A percentile compares a stretch with the other conserved stretches of the same genome.
Conservation (phyloP, 2,113 vertebrate species). For the Syrrhaptes paradoxus region DNA sequence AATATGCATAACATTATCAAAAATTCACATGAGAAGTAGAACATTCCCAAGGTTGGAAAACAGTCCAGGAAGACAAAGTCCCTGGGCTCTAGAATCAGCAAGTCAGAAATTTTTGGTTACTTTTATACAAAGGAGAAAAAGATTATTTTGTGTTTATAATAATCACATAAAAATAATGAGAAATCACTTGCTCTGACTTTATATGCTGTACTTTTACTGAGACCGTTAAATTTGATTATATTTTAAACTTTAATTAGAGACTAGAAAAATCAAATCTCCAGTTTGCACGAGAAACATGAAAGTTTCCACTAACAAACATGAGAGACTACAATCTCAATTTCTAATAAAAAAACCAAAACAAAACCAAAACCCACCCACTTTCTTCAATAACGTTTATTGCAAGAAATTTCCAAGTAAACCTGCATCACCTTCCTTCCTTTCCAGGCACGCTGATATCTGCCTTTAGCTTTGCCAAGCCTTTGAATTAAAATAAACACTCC, state of each 20-base stretch:
- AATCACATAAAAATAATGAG: background rate
- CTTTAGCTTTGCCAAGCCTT: background rate
- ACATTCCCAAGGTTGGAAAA: background rate
- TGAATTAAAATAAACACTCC: constrained; percentile 4
- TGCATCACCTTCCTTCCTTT: background rate
- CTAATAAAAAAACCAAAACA: background rate
- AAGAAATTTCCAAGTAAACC: background rate
- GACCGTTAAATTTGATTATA: background rate
- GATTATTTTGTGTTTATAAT: background rate
- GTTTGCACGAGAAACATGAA: background rate
- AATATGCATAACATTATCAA: background rate
- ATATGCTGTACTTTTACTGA: background rate
- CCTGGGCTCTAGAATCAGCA: background rate
- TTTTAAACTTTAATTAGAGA: background rate
- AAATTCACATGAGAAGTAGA: background rate
- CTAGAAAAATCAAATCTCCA: background rate
- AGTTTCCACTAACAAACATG: background rate
- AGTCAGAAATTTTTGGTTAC: background rate
- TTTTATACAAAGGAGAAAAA: background rate
- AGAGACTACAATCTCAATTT: background rate
- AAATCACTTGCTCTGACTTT: background rate
- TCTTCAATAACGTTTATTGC: background rate
- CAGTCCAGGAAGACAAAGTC: background rate
- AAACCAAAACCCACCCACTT: background rate
- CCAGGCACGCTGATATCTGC: background rate